Evolutionary conservation across 2,113 vertebrate species (phyloP), one percentile per base, ranked within the genome.

Genomic region (Solenodon paradoxus): DNA sequence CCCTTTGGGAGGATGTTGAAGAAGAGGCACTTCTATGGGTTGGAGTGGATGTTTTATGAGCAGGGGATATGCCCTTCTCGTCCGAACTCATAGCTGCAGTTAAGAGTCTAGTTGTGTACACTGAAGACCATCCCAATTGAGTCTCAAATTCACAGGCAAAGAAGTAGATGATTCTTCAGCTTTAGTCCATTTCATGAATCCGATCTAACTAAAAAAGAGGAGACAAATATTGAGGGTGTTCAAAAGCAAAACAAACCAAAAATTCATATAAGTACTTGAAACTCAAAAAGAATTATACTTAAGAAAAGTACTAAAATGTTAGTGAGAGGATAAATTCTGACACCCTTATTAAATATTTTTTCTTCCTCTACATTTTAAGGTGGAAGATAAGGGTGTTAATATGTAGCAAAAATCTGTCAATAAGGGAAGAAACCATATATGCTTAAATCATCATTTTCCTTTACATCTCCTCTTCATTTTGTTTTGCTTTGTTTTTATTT

Each of bases 11-110:
- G 0, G 99, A 99, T 0, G 99, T 98, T 2, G 99, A 99, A 26
- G 99, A 99, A 59, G 99, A 99, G 97, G 98, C 98, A 98, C 99
- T 99, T 99, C 99, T 99, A 90, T 99, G 99, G 80, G 99, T 99
- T 9, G 99, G 99, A 40, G 99, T 99, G 95, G 99, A 98, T 35
- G 96, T 98, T 98, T 99, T 99, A 98, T 99, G 99, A 98, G 98
- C 98, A 83, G 99, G 99, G 77, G 98, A 99, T 96, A 98, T 74
- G 96, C 97, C 98, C 98, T 99, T 99, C 97, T 99, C 99, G 96
- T 99, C 99, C 26, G 99, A 98, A 98, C 99, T 99, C 99, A 99
- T 98, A 92, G 99, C 98, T 97, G 99, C 99, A 97, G 98, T 83
- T n/a, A 68, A 98, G 98, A 91, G 97, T 96, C 96, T 98, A 98